These are phyloP conservation scores for Thalassophryne amazonica DNA, from an alignment of 2,797 vertebrate species.

Conservation along the genomic window DNA sequence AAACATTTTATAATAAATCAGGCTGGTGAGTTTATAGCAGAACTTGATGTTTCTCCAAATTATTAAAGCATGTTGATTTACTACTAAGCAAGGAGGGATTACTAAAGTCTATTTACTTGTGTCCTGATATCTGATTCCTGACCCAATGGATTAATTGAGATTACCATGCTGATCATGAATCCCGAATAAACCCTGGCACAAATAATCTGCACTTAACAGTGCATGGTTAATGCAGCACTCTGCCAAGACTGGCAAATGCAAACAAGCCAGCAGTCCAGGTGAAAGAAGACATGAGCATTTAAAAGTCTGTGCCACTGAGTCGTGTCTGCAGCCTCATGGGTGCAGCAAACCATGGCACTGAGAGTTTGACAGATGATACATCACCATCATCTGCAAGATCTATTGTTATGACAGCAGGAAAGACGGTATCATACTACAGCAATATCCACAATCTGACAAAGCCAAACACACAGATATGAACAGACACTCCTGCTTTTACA, in stretches of 20 bases:
- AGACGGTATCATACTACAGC: slow-evolving; percentile 51
- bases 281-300: slow-evolving; percentile 40
- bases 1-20: neutral
- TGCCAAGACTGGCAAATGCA: slow-evolving; percentile 4
- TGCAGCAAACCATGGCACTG: slow-evolving; percentile 47
- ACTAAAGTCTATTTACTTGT: slow-evolving; percentile 41
- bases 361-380: slow-evolving; percentile 65
- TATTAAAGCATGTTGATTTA: slow-evolving; percentile 55
- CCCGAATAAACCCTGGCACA: slow-evolving; percentile 36
- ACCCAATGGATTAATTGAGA: slow-evolving; percentile 65
- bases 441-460: slow-evolving; percentile 61
- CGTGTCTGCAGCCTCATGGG: slow-evolving; percentile 48
- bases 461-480: slow-evolving; percentile 3
- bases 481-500: slow-evolving; percentile 1
- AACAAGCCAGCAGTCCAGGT: slow-evolving; percentile 18
- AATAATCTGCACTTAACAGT: slow-evolving; percentile 28
- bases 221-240: slow-evolving; percentile 27
- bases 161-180: slow-evolving; percentile 33
- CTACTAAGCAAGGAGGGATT: slow-evolving; percentile 34
- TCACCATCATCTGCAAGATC: slow-evolving; percentile 58
- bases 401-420: slow-evolving; percentile 68
- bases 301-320: slow-evolving; percentile 34
- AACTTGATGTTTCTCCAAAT: slow-evolving; percentile 43
- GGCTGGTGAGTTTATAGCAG: slow-evolving; percentile 19
- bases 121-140: slow-evolving; percentile 57